Percentiles rank a stretch among this genome's conserved stretches.
Conservation (phyloP, 2,797 vertebrate species). For the Myiotriccus ornatus region DNA sequence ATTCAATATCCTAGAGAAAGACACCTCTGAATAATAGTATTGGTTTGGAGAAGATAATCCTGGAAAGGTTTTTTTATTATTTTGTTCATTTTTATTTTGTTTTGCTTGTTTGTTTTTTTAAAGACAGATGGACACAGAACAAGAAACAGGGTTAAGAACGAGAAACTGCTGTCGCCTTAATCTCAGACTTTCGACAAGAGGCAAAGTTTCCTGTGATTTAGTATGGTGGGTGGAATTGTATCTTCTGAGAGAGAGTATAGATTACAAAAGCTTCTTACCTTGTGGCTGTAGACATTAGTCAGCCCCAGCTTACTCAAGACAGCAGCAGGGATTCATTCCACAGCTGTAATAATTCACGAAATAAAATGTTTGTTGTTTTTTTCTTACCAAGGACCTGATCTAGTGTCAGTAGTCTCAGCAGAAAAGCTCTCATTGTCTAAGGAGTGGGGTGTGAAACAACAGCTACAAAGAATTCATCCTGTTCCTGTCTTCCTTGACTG, state of each 20-base stretch:
- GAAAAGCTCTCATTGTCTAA: not conserved
- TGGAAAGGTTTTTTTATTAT: not conserved
- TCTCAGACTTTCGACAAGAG: not conserved
- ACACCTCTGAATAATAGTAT: not conserved
- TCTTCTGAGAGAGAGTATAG: not conserved
- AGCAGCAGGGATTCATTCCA: not conserved
- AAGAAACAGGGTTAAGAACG: not conserved
- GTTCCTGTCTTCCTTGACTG: not conserved
- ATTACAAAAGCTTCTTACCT: conserved; percentile 2
- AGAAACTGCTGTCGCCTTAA: conserved; percentile 7
- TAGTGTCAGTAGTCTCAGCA: not conserved
- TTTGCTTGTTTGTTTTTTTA: not conserved
- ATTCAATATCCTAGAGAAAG: not conserved
- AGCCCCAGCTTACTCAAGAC: not conserved
- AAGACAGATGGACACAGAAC: not conserved
- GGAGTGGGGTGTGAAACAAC: not conserved
- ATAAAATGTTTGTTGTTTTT: not conserved
- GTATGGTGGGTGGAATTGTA: not conserved
- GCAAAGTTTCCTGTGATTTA: not conserved
- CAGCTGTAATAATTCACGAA: conserved; percentile 14
- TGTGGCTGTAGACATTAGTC: conserved; percentile 21
- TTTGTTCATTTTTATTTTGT: not conserved
- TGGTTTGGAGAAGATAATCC: not conserved
- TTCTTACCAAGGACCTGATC: not conserved
- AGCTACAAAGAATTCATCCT: not conserved